Conservation (phyloP, 2,113 vertebrate species). For the Gnathonemus echidnorhynchus region DNA sequence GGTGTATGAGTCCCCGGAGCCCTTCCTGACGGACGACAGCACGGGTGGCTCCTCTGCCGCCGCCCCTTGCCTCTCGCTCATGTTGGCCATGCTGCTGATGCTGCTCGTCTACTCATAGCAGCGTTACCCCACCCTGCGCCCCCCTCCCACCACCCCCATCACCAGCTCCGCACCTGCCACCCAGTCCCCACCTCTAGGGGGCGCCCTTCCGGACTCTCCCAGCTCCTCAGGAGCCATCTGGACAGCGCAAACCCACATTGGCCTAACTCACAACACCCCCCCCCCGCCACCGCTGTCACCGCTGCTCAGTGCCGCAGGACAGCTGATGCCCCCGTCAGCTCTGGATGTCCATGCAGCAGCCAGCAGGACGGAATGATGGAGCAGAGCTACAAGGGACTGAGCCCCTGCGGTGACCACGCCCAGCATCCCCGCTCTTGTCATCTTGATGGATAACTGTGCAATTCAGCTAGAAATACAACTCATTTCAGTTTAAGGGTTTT, state of each 20-base stretch:
- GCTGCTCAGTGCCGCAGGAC: slow-evolving; percentile 10
- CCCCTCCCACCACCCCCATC: not conserved
- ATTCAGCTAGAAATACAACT: slow-evolving; percentile 1
- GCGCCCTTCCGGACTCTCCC: not conserved
- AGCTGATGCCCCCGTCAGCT: slow-evolving; percentile 24
- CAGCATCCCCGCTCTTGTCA: not conserved
- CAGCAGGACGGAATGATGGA: not conserved
- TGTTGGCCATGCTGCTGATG: slow-evolving; percentile 39
- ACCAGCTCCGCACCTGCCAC: not conserved
- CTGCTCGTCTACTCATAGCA: slow-evolving; percentile 43
- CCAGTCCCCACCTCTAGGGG: not conserved
- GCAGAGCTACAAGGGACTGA: not conserved
- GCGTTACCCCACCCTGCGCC: not conserved
- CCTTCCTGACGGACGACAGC: slow-evolving; percentile 91
- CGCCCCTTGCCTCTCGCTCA: slow-evolving; percentile 36
- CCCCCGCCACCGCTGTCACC: not conserved
- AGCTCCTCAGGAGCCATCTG: not conserved
- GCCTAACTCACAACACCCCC: not conserved
- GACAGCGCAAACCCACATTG: not conserved
- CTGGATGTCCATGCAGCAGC: slow-evolving; percentile 5
- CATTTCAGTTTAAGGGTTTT: not conserved
- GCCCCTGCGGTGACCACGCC: not conserved
- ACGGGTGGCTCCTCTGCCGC: slow-evolving; percentile 63
- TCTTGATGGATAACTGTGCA: slow-evolving; percentile 20
- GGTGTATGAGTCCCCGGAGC: slow-evolving; percentile 86